Conservation (phyloP, 2,888 invertebrate genomes). For the Aspidiotus destructor region DNA sequence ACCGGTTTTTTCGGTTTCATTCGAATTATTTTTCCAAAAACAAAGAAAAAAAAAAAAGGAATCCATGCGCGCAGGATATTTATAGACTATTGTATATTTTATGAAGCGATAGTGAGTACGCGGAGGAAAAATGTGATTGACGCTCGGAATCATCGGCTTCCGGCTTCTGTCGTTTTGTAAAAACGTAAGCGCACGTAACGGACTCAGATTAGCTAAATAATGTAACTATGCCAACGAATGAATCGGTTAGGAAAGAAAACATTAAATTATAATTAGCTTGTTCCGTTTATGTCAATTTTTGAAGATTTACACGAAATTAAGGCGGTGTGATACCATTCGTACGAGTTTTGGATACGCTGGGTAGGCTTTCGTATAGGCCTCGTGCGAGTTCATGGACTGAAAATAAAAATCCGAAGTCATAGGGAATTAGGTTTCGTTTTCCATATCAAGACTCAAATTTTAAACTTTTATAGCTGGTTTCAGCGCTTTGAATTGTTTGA, state of each 20-base stretch:
- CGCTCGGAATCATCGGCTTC: constrained; percentile 24
- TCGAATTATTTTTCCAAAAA: constrained; percentile 12
- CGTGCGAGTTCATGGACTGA: too few species aligned
- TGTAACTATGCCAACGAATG: constrained; percentile 28
- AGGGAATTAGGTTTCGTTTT: too few species aligned
- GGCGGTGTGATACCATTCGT: constrained; percentile 21
- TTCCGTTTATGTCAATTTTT: constrained; percentile 29
- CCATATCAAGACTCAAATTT: too few species aligned
- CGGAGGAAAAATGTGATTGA: constrained; percentile 16
- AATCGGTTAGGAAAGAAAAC: constrained; percentile 24
- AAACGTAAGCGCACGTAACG: constrained; percentile 21
- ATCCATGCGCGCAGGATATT: too few species aligned
- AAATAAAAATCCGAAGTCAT: too few species aligned
- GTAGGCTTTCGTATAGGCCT: too few species aligned
- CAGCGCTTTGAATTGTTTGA: too few species aligned
- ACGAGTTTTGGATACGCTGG: background rate
- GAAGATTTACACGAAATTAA: constrained; percentile 20
- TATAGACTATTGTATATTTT: too few species aligned
- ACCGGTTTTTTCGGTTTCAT: constrained; percentile 21
- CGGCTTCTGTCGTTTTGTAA: constrained; percentile 24
- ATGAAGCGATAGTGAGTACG: too few species aligned
- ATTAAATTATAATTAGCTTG: constrained; percentile 27
- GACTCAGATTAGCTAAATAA: constrained; percentile 28
- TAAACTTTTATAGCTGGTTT: too few species aligned
- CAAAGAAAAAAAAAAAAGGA: background rate